phyloP scores from a whole-genome alignment of 2,113 vertebrate species.

The Nasalis larvatus region DNA sequence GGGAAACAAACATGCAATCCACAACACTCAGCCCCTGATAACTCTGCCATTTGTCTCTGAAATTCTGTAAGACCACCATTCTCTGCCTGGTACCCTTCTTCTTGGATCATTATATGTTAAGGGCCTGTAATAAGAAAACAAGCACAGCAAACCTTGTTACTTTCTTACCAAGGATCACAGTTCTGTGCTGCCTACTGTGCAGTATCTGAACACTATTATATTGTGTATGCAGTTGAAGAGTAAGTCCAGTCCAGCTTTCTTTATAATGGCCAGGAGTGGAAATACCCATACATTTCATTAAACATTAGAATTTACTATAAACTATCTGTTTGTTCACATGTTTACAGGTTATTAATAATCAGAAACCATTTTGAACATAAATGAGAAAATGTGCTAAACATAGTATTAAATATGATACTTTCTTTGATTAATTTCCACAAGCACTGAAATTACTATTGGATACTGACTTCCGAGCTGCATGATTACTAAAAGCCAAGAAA shows the following conservation, averaged over 20 bases:
- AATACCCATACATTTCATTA: background rate
- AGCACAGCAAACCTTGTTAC: background rate
- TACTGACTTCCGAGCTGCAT: background rate
- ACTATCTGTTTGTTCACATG: background rate
- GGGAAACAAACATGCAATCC: background rate
- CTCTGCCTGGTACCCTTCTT: background rate
- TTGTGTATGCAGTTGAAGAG: background rate
- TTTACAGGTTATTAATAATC: background rate
- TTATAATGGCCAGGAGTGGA: background rate
- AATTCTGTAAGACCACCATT: background rate
- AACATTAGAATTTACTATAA: background rate
- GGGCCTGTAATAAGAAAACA: background rate
- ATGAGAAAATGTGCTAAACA: background rate
- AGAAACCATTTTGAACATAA: background rate
- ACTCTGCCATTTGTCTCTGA: background rate
- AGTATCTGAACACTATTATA: background rate
- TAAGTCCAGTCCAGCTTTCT: background rate
- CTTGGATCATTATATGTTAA: background rate
- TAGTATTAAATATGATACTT: background rate
- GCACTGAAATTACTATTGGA: background rate
- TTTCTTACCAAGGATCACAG: background rate
- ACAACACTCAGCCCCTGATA: background rate
- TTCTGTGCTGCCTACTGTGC: background rate
- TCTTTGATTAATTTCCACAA: background rate
- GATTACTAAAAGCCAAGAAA: conserved; percentile 3